Conservation (phyloP, 2,888 invertebrate species). For the Taphrorychus bicolor region DNA sequence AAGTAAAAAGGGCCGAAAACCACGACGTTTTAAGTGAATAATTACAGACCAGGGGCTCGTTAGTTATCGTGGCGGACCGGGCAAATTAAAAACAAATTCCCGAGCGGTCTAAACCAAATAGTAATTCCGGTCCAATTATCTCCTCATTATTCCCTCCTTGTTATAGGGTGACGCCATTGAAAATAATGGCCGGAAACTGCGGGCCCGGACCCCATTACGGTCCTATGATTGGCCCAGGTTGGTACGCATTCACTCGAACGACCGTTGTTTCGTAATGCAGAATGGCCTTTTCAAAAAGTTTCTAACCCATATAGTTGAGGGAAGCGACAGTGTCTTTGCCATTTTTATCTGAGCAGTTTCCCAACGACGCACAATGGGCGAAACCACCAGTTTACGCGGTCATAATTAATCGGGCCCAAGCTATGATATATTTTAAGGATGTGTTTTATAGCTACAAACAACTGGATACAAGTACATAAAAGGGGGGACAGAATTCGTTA, state of each 20-base stretch:
- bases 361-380: too few relatives aligned
- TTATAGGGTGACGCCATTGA: constrained; percentile 49
- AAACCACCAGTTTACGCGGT: too few relatives aligned
- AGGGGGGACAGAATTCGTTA: too few relatives aligned
- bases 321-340: too few relatives aligned
- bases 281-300: not conserved
- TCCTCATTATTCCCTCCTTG: constrained; percentile 52
- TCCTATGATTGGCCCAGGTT: constrained; percentile 46
- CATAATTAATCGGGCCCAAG: too few relatives aligned
- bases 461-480: too few relatives aligned
- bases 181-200: constrained; percentile 51
- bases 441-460: too few relatives aligned
- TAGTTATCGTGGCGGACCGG: constrained; percentile 30
- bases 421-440: too few relatives aligned
- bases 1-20: constrained; percentile 1
- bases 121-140: constrained; percentile 52
- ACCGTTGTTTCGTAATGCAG: not conserved
- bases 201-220: constrained; percentile 39
- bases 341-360: too few relatives aligned
- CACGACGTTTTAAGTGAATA: constrained; percentile 14
- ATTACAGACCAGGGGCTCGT: constrained; percentile 24
- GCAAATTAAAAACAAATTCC: constrained; percentile 40
- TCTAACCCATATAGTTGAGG: too few relatives aligned
- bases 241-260: constrained; percentile 2
- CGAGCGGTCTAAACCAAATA: constrained; percentile 41